These are phyloP conservation scores for Hypsopygia costalis DNA, from an alignment of 2,888 invertebrate genomes.

Conservation along the genomic window DNA sequence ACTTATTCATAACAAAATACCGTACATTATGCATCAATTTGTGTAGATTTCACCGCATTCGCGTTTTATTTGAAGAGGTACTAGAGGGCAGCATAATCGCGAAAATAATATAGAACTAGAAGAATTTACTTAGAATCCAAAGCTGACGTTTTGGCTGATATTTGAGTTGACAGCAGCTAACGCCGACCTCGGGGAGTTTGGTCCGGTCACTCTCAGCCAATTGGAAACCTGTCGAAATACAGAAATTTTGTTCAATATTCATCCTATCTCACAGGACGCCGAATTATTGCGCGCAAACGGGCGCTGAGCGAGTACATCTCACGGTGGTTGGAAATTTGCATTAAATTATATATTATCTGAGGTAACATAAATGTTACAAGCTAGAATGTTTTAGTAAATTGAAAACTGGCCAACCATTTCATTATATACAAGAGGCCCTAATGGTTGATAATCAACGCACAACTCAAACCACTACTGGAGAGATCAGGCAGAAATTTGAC, in stretches of 20 bases:
- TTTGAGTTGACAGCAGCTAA: constrained; percentile 41
- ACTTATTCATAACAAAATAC: background rate
- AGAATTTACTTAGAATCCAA: constrained; percentile 48
- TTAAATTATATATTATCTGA: too few species aligned
- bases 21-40: background rate
- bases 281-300: too few species aligned
- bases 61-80: background rate
- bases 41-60: background rate
- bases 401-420: too few species aligned
- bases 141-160: constrained; percentile 63
- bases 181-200: constrained; percentile 76
- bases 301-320: too few species aligned
- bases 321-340: too few species aligned
- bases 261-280: too few species aligned
- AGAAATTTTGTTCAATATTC: constrained; percentile 4
- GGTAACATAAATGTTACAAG: too few species aligned
- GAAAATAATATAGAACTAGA: background rate
- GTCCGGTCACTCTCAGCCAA: constrained; percentile 82
- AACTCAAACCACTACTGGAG: too few species aligned
- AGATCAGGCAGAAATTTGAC: too few species aligned
- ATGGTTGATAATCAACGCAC: too few species aligned
- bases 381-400: too few species aligned
- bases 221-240: constrained; percentile 52
- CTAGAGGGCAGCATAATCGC: background rate
- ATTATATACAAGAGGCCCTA: too few species aligned